These are phyloP conservation scores for Octodonta nipae DNA, from an alignment of 2,888 invertebrate species.

Conservation along the genomic window DNA sequence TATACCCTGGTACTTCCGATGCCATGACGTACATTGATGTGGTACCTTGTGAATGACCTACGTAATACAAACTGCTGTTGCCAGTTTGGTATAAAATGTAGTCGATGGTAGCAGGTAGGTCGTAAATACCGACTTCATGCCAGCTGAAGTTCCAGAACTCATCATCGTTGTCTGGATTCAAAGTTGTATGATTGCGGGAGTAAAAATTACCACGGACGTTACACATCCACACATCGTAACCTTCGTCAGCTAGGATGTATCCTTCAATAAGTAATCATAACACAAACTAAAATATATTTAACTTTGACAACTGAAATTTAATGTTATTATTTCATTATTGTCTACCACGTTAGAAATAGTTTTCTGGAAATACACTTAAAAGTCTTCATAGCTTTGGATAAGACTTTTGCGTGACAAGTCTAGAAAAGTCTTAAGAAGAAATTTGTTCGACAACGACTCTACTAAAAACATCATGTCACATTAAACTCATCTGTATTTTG, in stretches of 20 bases:
- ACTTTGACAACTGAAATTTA: too few species aligned
- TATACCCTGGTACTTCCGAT: constrained; percentile 49
- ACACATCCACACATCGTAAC: constrained; percentile 46
- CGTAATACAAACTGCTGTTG: constrained; percentile 50
- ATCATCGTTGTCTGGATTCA: constrained; percentile 25
- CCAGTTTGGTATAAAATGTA: constrained; percentile 46
- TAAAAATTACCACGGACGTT: constrained; percentile 47
- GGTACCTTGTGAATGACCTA: constrained; percentile 72
- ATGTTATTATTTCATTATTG: too few species aligned
- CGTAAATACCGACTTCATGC: constrained; percentile 63
- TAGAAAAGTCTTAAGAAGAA: too few species aligned
- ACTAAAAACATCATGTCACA: too few species aligned
- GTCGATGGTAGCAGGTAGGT: constrained; percentile 64
- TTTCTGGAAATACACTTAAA: too few species aligned
- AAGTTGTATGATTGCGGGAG: constrained; percentile 35
- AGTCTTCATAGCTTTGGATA: too few species aligned
- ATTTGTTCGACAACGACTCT: too few species aligned
- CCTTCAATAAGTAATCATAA: constrained; percentile 29
- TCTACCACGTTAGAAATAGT: too few species aligned
- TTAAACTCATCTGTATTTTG: too few species aligned
- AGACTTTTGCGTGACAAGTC: too few species aligned
- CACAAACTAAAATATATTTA: background rate
- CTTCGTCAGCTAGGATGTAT: constrained; percentile 33
- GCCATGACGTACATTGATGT: constrained; percentile 55
- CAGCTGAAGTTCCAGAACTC: constrained; percentile 38